phyloP scores from a whole-genome alignment of 2,888 invertebrate genomes.

The Pegoplata infirma region DNA sequence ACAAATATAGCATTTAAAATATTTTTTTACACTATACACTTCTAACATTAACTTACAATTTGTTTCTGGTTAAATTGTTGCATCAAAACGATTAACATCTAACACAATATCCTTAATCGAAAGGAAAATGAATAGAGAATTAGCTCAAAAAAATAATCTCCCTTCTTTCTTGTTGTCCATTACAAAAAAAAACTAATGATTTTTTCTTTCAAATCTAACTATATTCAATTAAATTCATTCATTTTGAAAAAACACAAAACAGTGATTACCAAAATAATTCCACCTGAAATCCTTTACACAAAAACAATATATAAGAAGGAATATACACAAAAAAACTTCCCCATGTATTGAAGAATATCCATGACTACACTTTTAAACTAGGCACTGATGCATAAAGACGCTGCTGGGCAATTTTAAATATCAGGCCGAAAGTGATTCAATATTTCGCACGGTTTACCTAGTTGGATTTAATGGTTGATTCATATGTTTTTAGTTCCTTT shows the following conservation, averaged over 20 bases:
- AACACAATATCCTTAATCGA: too few species aligned
- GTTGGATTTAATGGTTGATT: constrained; percentile 31
- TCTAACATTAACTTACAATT: too few species aligned
- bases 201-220: neutral
- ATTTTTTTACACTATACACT: too few species aligned
- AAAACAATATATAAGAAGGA: neutral
- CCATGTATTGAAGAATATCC: too few species aligned
- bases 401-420: constrained; percentile 4
- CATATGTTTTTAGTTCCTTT: constrained; percentile 25
- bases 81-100: too few species aligned
- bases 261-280: neutral
- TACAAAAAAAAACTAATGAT: too few species aligned
- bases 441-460: constrained; percentile 61
- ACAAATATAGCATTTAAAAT: too few species aligned
- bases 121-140: too few species aligned
- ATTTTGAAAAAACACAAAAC: neutral
- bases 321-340: too few species aligned
- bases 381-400: constrained; percentile 12
- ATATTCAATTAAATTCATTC: neutral
- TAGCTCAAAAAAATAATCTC: too few species aligned
- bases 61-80: too few species aligned
- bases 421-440: constrained; percentile 1
- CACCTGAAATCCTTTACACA: neutral
- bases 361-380: neutral
- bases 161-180: neutral